A percentile compares a stretch with the other conserved stretches of the same genome.
Conservation (phyloP, 2,113 vertebrate species). For the Oxyura jamaicensis region DNA sequence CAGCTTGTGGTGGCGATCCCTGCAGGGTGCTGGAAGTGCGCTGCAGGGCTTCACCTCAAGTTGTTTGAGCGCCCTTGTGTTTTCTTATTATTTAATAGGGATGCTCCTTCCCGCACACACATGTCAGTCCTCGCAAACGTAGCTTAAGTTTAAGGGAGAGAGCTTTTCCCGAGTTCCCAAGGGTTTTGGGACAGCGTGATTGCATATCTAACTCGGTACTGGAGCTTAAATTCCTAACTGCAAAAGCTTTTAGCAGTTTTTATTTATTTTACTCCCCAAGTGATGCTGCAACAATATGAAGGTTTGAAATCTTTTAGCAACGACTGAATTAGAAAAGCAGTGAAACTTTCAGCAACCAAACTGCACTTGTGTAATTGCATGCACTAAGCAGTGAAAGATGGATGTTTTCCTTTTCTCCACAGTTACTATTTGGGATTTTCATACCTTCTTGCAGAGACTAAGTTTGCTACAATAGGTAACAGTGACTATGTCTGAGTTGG, state of each 20-base stretch:
- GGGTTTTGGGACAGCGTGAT: background rate
- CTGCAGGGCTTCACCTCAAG: background rate
- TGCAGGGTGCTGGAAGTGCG: rapidly evolving
- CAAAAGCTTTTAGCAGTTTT: background rate
- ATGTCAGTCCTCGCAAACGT: rapidly evolving
- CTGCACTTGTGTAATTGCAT: rapidly evolving
- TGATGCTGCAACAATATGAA: background rate
- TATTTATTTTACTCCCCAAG: background rate
- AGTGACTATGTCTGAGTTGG: background rate
- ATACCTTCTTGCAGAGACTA: background rate
- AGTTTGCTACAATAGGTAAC: background rate
- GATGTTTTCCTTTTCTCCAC: background rate
- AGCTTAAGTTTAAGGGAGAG: background rate
- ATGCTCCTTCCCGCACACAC: background rate
- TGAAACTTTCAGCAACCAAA: background rate
- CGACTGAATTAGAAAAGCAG: background rate
- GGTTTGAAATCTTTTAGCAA: background rate
- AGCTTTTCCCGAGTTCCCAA: background rate
- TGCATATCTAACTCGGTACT: background rate
- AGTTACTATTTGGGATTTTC: background rate
- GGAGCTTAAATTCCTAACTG: background rate
- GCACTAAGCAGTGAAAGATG: background rate
- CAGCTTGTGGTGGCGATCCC: background rate
- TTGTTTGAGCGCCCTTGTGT: background rate
- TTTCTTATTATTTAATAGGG: background rate